These are phyloP conservation scores for Erpobdella octoculata DNA, from an alignment of 2,888 invertebrate genomes.

Conservation along the genomic window DNA sequence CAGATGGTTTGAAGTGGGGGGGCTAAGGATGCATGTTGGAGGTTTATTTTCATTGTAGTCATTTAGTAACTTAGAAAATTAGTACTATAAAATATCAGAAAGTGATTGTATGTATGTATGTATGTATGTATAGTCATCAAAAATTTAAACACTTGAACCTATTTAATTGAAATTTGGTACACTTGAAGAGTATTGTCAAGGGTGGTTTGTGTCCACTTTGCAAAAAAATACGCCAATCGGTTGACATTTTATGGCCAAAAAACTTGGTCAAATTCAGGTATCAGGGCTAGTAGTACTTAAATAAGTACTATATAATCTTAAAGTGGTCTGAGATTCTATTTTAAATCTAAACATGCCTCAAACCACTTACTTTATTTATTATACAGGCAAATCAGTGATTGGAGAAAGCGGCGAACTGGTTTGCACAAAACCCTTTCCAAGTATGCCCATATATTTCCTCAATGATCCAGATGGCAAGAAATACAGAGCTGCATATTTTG, in stretches of 20 bases:
- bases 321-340: neutral
- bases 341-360: no score
- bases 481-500: slow-evolving; percentile 56
- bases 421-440: slow-evolving; percentile 57
- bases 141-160: no score
- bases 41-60: no score
- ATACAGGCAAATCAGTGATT: slow-evolving; percentile 52
- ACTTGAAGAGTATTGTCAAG: no score
- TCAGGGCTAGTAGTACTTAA: neutral
- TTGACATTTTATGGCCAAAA: no score
- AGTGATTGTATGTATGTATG: neutral
- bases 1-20: neutral
- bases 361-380: slow-evolving; percentile 12
- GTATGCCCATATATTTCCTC: slow-evolving; percentile 58
- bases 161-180: no score
- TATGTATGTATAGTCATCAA: neutral
- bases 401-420: slow-evolving; percentile 57
- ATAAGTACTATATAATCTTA: neutral
- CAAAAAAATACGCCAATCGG: no score
- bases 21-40: neutral
- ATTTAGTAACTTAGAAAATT: no score
- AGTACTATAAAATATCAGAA: no score
- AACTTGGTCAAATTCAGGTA: neutral
- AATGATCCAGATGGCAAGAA: slow-evolving; percentile 52
- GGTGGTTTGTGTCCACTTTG: no score